Conservation (phyloP, 2,797 vertebrate genomes). For the Adrianichthys oophorus region DNA sequence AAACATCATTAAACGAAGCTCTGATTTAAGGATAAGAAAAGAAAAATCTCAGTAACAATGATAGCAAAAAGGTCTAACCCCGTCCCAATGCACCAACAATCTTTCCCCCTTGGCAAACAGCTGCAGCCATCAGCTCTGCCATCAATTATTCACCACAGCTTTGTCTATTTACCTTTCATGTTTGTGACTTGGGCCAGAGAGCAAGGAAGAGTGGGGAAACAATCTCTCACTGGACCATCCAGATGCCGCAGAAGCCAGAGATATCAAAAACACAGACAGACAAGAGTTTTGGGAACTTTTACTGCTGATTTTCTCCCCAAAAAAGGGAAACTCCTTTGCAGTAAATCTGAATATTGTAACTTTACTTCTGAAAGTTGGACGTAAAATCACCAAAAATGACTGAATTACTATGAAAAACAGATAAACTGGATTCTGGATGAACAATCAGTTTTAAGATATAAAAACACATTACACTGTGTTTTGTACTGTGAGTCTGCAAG, state of each 20-base stretch:
- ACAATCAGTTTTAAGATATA: too few relatives aligned
- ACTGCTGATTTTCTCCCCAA: too few relatives aligned
- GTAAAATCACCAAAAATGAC: too few relatives aligned
- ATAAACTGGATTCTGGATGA: too few relatives aligned
- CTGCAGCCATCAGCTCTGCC: constrained; percentile 49
- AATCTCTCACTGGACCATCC: constrained; percentile 7
- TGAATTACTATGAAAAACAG: too few relatives aligned
- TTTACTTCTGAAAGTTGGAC: too few relatives aligned
- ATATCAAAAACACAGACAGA: neutral
- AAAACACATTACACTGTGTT: neutral
- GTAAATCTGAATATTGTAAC: too few relatives aligned
- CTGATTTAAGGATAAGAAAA: neutral
- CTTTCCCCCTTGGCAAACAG: constrained; percentile 56
- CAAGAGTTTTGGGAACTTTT: constrained; percentile 2
- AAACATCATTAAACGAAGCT: too few relatives aligned
- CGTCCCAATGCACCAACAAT: constrained; percentile 40
- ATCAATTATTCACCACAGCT: constrained; percentile 73
- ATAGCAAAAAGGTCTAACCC: constrained; percentile 21
- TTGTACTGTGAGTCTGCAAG: constrained; percentile 1
- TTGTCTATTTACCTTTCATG: constrained; percentile 69
- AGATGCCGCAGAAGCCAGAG: constrained; percentile 9
- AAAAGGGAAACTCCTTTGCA: too few relatives aligned
- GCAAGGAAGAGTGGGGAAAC: constrained; percentile 24
- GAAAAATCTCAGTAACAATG: constrained; percentile 17
- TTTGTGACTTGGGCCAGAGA: constrained; percentile 49